A percentile compares a stretch with the other conserved stretches of the same genome.
Conservation (phyloP, 2,888 invertebrate genomes). For the Holacanthella duospinosa region DNA sequence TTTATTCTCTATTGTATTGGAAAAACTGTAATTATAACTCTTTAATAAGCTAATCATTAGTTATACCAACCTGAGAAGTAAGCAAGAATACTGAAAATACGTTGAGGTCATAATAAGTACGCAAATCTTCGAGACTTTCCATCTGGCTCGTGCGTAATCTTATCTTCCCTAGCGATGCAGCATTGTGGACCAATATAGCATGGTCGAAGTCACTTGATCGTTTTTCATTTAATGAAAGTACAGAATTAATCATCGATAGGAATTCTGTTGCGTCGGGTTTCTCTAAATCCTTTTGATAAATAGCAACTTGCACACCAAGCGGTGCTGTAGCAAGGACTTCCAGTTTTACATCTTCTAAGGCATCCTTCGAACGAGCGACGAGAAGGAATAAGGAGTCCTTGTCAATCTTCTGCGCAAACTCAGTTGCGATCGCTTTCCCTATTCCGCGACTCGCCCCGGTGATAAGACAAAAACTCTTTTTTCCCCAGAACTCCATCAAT, state of each 20-base stretch:
- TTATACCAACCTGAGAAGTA: too few species aligned
- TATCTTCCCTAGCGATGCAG: too few species aligned
- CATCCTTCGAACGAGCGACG: conserved; percentile 58
- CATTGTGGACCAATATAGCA: too few species aligned
- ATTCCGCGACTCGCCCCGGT: conserved; percentile 85
- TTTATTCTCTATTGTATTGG: too few species aligned
- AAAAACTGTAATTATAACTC: too few species aligned
- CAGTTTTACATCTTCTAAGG: conserved; percentile 54
- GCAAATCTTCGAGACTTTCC: too few species aligned
- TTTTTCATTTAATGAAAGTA: conserved; percentile 41
- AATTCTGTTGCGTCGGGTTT: conserved; percentile 42
- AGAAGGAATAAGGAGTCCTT: conserved; percentile 59
- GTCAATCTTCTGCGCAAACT: conserved; percentile 56
- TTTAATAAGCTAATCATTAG: too few species aligned
- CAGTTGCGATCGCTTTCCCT: conserved; percentile 65
- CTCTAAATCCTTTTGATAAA: conserved; percentile 51
- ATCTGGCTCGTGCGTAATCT: too few species aligned
- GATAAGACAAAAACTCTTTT: conserved; percentile 52
- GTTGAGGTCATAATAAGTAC: too few species aligned
- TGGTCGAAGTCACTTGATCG: conserved; percentile 50
- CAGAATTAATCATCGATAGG: conserved; percentile 43
- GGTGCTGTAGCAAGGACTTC: conserved; percentile 39
- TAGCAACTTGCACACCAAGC: conserved; percentile 48
- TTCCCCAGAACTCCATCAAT: too few species aligned
- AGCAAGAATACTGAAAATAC: too few species aligned